A percentile compares a stretch with the other conserved stretches of the same genome.
These are phyloP conservation scores for Bombus superbus DNA, from an alignment of 1,140 invertebrate species.

Conservation along the genomic window DNA sequence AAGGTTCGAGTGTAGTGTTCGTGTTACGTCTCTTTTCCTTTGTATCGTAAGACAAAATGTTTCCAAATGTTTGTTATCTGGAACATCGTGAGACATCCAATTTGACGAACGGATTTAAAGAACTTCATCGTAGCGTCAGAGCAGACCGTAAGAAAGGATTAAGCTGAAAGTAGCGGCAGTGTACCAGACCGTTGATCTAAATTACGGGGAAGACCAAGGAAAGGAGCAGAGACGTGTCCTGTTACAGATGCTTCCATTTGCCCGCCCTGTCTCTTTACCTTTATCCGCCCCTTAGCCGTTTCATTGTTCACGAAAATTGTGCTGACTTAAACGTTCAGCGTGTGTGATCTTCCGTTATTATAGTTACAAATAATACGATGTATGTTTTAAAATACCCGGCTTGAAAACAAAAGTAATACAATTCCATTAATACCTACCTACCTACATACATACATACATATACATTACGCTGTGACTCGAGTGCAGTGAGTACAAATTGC, in stretches of 20 bases:
- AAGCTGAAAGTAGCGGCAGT: background rate
- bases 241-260: constrained; percentile 40
- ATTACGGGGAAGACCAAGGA: constrained; percentile 37
- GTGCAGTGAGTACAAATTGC: background rate
- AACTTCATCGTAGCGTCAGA: background rate
- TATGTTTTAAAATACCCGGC: background rate
- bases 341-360: background rate
- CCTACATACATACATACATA: background rate
- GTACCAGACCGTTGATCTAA: constrained; percentile 24
- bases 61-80: background rate
- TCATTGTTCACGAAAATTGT: constrained; percentile 1
- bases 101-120: background rate
- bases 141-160: background rate
- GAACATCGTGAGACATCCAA: background rate
- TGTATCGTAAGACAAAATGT: background rate
- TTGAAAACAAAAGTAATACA: background rate
- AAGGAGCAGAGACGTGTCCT: constrained; percentile 29
- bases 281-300: constrained; percentile 37
- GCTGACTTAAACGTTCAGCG: background rate
- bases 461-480: background rate
- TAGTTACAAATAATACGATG: background rate
- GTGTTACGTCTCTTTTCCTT: background rate
- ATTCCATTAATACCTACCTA: background rate
- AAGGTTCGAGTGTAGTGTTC: background rate
- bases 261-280: constrained; percentile 35